Evolutionary conservation across 2,113 vertebrate genomes (phyloP), one percentile per base, ranked within the genome.

Genomic region (Prietella phreatophila): DNA sequence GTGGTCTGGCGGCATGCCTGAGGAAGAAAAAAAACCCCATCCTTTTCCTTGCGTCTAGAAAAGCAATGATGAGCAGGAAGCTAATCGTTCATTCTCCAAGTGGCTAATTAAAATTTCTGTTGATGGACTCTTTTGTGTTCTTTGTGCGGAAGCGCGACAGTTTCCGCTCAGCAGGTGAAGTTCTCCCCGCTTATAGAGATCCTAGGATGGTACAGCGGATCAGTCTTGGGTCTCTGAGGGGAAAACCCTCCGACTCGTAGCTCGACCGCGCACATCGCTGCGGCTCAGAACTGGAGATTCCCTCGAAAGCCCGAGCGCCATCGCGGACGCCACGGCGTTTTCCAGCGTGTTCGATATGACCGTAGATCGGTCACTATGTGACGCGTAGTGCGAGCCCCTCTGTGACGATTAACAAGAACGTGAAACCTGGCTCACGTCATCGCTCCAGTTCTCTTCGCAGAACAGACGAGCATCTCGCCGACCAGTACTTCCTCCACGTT

Each of bases 31-130:
- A 42, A 39, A 39, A 39, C 39, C 1, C 60, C 78, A 85, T 89
- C 87, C 89, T 87, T 87, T 79, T 91, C 91, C 53, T 87, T 76
- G 88, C 89, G 90, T 88, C 89, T 93, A 94, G 90, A 91, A 93
- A 85, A 84, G 92, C 92, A 90, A 58, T 71, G 84, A 71, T 56
- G 76, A 93, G 36, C 3, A 93, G 91, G 93, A 93, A 92, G 86
- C 55, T 89, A 92, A 94, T 92, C 94, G 94, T 92, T 92, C 91
- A 89, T 93, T 93, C 87, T 94, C 89, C 60, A 80, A 83, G 69
- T 92, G 92, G 93, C 92, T 96, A 95, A 94, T 96, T 94, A 94
- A 94, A 94, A 94, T 93, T 94, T 91, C 63, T 33, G 89, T 86
- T 67, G 85, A 90, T 92, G 87, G 88, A 89, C 86, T 82, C 88